phyloP scores from a whole-genome alignment of 2,888 invertebrate species.

The Scrobipalpa costella region DNA sequence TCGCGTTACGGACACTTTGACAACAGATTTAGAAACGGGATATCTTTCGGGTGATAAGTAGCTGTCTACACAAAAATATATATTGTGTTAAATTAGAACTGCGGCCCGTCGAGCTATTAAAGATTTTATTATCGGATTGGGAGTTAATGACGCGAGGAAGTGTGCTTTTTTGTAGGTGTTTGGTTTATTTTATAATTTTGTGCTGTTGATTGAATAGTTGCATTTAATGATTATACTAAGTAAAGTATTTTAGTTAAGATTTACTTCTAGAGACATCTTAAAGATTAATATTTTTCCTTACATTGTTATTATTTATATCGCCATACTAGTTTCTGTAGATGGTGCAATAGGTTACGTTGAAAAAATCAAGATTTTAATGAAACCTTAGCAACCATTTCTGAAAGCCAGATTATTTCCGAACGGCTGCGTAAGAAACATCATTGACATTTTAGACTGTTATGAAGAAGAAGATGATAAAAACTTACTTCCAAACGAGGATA shows the following conservation, averaged over 20 bases:
- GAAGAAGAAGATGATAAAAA: constrained; percentile 46
- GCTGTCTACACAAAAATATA: constrained; percentile 37
- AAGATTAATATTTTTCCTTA: no score
- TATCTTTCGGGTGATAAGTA: constrained; percentile 52
- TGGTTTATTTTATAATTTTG: not conserved
- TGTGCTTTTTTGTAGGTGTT: not conserved
- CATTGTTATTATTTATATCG: no score
- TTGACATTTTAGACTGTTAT: no score
- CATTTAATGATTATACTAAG: not conserved
- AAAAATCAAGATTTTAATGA: no score
- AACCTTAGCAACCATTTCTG: no score
- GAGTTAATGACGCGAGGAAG: constrained; percentile 8
- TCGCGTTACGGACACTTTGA: constrained; percentile 62
- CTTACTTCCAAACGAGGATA: constrained; percentile 94
- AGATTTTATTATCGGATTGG: constrained; percentile 19
- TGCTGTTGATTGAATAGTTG: not conserved
- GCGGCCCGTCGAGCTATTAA: constrained; percentile 4
- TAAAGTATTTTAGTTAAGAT: no score
- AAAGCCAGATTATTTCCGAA: no score
- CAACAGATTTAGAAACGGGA: constrained; percentile 61
- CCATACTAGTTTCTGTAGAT: no score
- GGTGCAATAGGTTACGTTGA: no score
- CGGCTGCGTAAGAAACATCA: no score
- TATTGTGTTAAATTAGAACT: constrained; percentile 23
- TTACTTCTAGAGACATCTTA: no score